Percentiles rank a stretch among this genome's conserved stretches.
These are phyloP conservation scores for Dufourea novaeangliae DNA, from an alignment of 1,140 invertebrate genomes.

Conservation along the genomic window DNA sequence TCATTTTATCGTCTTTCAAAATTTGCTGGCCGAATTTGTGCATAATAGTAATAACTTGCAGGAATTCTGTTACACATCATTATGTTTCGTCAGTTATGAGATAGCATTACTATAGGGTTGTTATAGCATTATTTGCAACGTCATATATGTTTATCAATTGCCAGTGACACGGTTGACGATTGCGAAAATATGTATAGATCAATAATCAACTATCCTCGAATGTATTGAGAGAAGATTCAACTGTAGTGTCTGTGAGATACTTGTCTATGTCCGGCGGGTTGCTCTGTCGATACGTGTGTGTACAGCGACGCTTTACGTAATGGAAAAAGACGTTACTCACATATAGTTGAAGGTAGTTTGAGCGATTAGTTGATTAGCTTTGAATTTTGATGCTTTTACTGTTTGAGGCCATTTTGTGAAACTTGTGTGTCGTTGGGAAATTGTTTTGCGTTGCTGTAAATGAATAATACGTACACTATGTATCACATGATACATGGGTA, in stretches of 20 bases:
- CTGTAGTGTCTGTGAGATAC: no score
- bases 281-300: neutral
- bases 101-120: constrained; percentile 8
- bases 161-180: neutral
- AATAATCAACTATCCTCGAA: no score
- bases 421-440: neutral
- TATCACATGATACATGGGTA: no score
- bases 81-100: neutral
- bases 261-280: no score
- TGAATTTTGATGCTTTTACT: no score
- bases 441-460: no score
- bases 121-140: neutral
- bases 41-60: constrained; percentile 11
- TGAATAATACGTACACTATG: no score
- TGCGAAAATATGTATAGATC: no score
- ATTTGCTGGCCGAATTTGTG: constrained; percentile 24
- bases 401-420: neutral
- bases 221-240: no score
- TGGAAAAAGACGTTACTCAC: neutral
- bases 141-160: neutral
- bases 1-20: constrained; percentile 8
- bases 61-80: neutral
- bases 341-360: neutral
- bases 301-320: neutral
- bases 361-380: no score